A percentile compares a stretch with the other conserved stretches of the same genome.
These are phyloP conservation scores for Sinocyclocheilus anshuiensis DNA, from an alignment of 2,113 vertebrate genomes.

Conservation along the genomic window DNA sequence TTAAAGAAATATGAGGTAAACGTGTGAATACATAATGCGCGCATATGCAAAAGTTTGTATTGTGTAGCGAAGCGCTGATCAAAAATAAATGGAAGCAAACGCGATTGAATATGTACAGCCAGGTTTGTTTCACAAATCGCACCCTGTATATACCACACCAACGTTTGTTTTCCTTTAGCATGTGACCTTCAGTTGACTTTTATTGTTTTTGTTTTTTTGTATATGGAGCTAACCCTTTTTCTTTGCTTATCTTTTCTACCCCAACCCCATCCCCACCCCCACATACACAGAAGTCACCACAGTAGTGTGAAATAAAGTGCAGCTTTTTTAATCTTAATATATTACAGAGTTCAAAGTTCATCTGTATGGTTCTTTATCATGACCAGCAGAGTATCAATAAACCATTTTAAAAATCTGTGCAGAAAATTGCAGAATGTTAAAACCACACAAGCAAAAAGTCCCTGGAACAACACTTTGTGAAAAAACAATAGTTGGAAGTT, in stretches of 20 bases:
- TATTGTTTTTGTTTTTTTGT: too few relatives aligned
- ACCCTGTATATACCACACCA: too few relatives aligned
- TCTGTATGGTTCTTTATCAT: background rate
- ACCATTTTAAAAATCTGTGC: background rate
- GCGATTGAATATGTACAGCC: too few relatives aligned
- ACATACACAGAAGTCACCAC: background rate
- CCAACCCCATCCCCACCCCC: too few relatives aligned
- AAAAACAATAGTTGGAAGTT: background rate
- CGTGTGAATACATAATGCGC: too few relatives aligned
- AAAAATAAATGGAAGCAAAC: too few relatives aligned
- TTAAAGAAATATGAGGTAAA: too few relatives aligned
- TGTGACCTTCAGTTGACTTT: too few relatives aligned
- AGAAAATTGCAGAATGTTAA: background rate
- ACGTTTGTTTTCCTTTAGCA: background rate
- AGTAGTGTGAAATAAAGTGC: constrained; percentile 19
- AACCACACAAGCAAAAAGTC: background rate
- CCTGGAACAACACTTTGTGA: background rate
- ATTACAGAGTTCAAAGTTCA: constrained; percentile 23
- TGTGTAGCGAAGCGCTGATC: too few relatives aligned
- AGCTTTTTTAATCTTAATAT: background rate
- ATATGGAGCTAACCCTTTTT: background rate
- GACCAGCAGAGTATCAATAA: constrained; percentile 10
- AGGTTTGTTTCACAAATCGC: too few relatives aligned
- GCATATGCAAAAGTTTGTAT: too few relatives aligned
- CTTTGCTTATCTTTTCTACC: background rate